These are phyloP conservation scores for Phylloscopus whistleri DNA, from an alignment of 2,113 vertebrate genomes.

Conservation along the genomic window DNA sequence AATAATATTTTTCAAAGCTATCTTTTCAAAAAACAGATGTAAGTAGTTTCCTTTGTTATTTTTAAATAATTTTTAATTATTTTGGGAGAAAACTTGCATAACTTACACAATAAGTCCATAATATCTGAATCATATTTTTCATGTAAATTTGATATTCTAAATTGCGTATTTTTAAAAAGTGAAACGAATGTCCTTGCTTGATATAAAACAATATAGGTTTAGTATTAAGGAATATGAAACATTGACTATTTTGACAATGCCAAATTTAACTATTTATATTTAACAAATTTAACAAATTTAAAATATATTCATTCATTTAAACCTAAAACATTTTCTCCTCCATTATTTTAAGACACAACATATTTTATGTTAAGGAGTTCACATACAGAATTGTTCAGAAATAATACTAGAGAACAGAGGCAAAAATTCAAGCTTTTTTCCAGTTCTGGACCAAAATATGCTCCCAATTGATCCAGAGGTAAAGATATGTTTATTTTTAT, in stretches of 20 bases:
- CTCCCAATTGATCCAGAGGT: neutral
- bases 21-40: neutral
- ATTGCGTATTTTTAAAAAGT: neutral
- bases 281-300: no score
- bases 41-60: neutral
- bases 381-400: neutral
- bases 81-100: neutral
- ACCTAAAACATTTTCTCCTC: neutral
- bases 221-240: neutral
- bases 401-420: neutral
- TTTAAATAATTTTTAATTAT: neutral
- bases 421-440: neutral
- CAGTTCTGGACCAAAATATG: neutral
- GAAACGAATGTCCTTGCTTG: neutral
- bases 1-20: neutral
- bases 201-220: neutral
- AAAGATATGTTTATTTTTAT: neutral
- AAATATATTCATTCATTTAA: neutral
- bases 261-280: neutral
- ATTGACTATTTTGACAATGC: neutral
- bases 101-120: neutral
- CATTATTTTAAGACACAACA: neutral
- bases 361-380: neutral
- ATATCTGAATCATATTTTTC: neutral
- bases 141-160: neutral